Evolutionary conservation across 2,888 invertebrate genomes (phyloP).

Genomic region (Eilema depressum): DNA sequence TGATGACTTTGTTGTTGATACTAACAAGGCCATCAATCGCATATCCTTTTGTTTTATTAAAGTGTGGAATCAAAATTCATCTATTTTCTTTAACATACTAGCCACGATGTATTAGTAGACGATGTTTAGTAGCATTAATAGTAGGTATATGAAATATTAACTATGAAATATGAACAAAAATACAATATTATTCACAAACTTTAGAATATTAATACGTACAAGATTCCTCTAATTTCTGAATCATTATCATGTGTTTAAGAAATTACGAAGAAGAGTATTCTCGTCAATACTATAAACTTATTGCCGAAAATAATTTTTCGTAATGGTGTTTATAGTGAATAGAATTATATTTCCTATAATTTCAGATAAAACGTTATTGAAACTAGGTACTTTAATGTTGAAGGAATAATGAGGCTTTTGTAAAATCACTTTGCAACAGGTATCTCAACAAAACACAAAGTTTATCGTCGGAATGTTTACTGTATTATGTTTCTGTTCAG

Average conservation of each 20-base stretch:
- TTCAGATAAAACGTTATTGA: not conserved
- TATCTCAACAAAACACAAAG: conserved; percentile 60
- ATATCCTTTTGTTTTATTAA: not conserved
- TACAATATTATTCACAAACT: too few species aligned
- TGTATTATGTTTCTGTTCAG: conserved; percentile 65
- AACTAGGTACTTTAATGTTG: conserved; percentile 16
- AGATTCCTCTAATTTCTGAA: too few species aligned
- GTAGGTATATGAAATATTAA: too few species aligned
- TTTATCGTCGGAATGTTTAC: conserved; percentile 58
- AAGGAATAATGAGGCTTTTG: conserved; percentile 31
- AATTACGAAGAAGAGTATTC: too few species aligned
- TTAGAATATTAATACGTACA: too few species aligned
- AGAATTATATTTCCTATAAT: not conserved
- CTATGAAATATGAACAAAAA: too few species aligned
- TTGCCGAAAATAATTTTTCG: not conserved
- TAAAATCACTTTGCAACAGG: conserved; percentile 39
- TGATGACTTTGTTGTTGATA: not conserved
- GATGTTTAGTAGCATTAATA: too few species aligned
- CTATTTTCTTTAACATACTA: too few species aligned
- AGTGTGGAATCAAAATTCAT: not conserved
- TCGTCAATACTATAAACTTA: too few species aligned
- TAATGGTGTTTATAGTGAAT: not conserved
- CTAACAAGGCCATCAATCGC: not conserved
- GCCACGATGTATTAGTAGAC: too few species aligned
- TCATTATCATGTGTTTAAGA: too few species aligned